Percentiles rank a stretch among this genome's conserved stretches.
phyloP scores from a whole-genome alignment of 2,797 vertebrate genomes.

The Champsocephalus esox region DNA sequence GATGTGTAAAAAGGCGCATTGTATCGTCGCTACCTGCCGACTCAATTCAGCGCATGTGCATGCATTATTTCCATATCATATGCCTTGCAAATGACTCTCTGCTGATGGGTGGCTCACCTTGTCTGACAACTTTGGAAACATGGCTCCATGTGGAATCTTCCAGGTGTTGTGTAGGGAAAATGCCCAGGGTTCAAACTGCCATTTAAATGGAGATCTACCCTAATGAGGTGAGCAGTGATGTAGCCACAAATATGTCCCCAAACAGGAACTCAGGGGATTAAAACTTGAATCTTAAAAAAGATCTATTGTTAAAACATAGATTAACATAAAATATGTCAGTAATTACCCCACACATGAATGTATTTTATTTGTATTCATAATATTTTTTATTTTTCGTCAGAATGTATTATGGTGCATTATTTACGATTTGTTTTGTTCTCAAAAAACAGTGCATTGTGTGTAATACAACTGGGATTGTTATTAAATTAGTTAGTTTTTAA shows the following conservation, averaged over 20 bases:
- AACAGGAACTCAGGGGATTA: neutral
- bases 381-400: too few species aligned
- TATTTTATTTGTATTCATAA: too few species aligned
- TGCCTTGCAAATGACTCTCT: constrained; percentile 77
- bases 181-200: neutral
- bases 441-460: too few species aligned
- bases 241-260: neutral
- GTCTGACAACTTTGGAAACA: constrained; percentile 3
- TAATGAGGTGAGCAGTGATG: neutral
- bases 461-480: too few species aligned
- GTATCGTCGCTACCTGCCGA: constrained; percentile 66
- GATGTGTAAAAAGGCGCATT: constrained; percentile 83
- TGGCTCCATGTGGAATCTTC: neutral
- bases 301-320: too few species aligned
- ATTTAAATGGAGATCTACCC: neutral
- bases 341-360: too few species aligned
- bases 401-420: too few species aligned
- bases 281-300: neutral
- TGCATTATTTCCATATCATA: constrained; percentile 82
- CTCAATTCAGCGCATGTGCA: constrained; percentile 16
- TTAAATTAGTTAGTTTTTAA: too few species aligned
- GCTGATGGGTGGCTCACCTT: constrained; percentile 26
- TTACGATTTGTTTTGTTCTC: too few species aligned
- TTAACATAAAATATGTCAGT: too few species aligned
- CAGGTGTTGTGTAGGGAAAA: neutral